Percentiles rank a stretch among this genome's conserved stretches.
These are phyloP conservation scores for Odontamblyopus lacepedii DNA, from an alignment of 2,797 vertebrate genomes.

Conservation along the genomic window DNA sequence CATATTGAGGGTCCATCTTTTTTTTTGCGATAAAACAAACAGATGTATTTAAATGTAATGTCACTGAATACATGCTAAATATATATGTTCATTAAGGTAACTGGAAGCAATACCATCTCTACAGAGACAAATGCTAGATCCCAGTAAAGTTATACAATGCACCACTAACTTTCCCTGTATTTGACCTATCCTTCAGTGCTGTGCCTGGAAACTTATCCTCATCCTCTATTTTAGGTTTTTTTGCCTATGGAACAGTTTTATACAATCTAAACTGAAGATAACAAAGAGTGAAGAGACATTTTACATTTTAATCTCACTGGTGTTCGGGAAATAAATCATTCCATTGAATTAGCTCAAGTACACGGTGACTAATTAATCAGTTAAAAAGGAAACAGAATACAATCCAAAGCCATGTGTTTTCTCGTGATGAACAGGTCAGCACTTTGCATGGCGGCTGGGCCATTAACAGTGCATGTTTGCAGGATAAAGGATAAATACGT, in stretches of 20 bases:
- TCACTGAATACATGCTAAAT: no score
- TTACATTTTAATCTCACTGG: conserved; percentile 15
- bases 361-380: background rate
- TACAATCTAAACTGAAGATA: background rate
- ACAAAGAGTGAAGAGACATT: conserved; percentile 15
- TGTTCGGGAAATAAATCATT: background rate
- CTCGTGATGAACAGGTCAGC: background rate
- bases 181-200: background rate
- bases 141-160: background rate
- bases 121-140: background rate
- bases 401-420: background rate
- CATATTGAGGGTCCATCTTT: no score
- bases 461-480: background rate
- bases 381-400: background rate
- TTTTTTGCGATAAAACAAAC: no score
- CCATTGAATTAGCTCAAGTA: background rate
- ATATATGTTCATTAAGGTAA: no score
- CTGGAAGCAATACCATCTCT: background rate
- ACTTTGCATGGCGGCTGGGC: background rate
- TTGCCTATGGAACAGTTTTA: no score
- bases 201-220: no score
- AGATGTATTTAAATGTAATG: background rate
- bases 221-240: background rate
- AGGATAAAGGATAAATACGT: background rate
- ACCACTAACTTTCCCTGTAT: background rate